Percentiles rank a stretch among this genome's conserved stretches.
Conservation (phyloP, 1,140 invertebrate species). For the Tetranychus urticae region DNA sequence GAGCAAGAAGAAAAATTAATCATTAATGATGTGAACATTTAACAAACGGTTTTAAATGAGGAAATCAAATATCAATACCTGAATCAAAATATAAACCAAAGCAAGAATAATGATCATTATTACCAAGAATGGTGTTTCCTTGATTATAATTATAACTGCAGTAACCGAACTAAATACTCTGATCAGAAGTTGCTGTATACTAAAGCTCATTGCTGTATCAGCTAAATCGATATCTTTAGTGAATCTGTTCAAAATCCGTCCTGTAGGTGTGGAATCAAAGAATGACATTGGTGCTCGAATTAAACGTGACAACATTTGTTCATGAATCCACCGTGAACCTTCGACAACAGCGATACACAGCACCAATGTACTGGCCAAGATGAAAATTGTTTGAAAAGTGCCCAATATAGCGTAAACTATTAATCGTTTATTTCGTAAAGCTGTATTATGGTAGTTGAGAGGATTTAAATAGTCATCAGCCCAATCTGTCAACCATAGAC, state of each 20-base stretch:
- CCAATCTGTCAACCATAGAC: too few relatives aligned
- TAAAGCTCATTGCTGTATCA: conserved; percentile 36
- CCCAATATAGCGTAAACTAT: too few relatives aligned
- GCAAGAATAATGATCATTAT: conserved; percentile 49
- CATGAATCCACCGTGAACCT: too few relatives aligned
- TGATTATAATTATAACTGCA: conserved; percentile 52
- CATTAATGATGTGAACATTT: neutral
- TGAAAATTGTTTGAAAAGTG: too few relatives aligned
- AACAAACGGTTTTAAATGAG: too few relatives aligned
- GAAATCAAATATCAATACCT: conserved; percentile 24
- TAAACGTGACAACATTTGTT: too few relatives aligned
- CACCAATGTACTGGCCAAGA: too few relatives aligned
- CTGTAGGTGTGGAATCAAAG: conserved; percentile 67
- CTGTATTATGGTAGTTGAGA: too few relatives aligned
- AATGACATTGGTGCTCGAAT: conserved; percentile 31
- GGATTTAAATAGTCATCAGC: too few relatives aligned
- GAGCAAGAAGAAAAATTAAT: conserved; percentile 20
- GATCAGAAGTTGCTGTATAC: conserved; percentile 77
- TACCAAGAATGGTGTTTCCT: conserved; percentile 71
- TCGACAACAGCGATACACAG: too few relatives aligned
- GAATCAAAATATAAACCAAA: conserved; percentile 61
- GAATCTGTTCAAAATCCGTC: conserved; percentile 79
- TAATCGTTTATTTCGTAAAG: too few relatives aligned
- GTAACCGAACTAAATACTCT: conserved; percentile 49
- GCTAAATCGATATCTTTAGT: conserved; percentile 51